Evolutionary conservation across 1,140 invertebrate species (phyloP), one percentile per base, ranked within the genome.

Genomic region (Drosophila ohnishii): DNA sequence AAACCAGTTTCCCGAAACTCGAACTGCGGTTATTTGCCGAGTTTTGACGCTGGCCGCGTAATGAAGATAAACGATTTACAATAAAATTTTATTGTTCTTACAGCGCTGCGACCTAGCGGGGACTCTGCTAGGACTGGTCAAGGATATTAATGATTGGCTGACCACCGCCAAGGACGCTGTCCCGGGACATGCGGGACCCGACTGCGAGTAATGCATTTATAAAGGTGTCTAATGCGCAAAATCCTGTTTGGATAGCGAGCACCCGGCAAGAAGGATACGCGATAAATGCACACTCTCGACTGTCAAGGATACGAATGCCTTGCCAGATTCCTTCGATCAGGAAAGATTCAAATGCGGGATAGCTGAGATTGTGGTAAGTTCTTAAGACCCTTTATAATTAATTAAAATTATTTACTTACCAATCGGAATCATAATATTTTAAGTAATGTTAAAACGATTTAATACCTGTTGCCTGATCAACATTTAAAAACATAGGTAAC

Each of bases 21-120:
- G 60, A 72, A 60, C 58, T 77, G 76, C 69, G 82, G 72, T 82
- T 72, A 78, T 69, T 72, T 58, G 56, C 73, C 51, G 50, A 78
- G 59, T 78, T 86, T 85, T 71, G 78, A 80, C 79, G 83, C 76
- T 71, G 83, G 35, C 47, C 83, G 76, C 83, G 84, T 87, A 87
- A 87, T 87, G 84, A 87, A 83, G 84, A 88, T 87, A 88, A 88
- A 87, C 80, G 84, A 77, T 84, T 88, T 78, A 84, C 77, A 84
- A 87, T 87, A 66, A 80, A 80, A 84, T 84, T 78, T 71, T 78
- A 87, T 88, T 87, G 76, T 77, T 60, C 47, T 62, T 80, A 69
- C 76, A 80, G 72, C 76, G 74, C 75, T 61, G 71, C 3, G 48
- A 64, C 37, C 63, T 3, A 22, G 75, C 63, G 30, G 30, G 13